Conservation (phyloP, 2,888 invertebrate genomes). For the Hydriomena furcata region DNA sequence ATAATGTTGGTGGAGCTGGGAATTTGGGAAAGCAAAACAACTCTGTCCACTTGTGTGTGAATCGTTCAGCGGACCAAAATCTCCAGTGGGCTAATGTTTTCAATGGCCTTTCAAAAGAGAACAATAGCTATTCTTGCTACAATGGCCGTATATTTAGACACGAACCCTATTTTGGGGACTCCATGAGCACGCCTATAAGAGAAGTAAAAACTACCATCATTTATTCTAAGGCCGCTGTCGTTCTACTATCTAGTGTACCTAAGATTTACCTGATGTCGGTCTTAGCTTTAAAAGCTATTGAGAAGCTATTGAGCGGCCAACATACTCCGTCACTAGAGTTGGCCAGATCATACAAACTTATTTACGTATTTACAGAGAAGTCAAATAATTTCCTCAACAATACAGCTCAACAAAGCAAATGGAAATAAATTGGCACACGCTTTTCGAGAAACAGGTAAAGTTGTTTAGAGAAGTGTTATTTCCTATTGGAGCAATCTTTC, state of each 20-base stretch:
- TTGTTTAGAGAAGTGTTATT: constrained; percentile 32
- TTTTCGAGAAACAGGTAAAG: constrained; percentile 32
- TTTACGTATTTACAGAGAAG: constrained; percentile 5
- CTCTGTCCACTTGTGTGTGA: constrained; percentile 42
- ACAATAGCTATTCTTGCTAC: constrained; percentile 45
- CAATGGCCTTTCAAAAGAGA: constrained; percentile 47
- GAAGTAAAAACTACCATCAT: background rate
- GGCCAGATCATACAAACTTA: too few relatives aligned
- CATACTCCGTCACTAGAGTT: background rate
- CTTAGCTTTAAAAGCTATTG: too few relatives aligned
- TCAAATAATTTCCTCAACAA: constrained; percentile 25
- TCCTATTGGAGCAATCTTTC: constrained; percentile 51
- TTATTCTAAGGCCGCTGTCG: background rate
- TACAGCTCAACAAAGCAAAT: constrained; percentile 24
- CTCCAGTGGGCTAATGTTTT: constrained; percentile 52
- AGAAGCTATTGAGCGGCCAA: too few relatives aligned
- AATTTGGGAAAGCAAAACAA: constrained; percentile 39
- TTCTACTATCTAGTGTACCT: too few relatives aligned
- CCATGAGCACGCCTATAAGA: background rate
- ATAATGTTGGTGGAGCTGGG: background rate
- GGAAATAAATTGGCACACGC: constrained; percentile 31
- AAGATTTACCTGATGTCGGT: too few relatives aligned
- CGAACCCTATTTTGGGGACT: constrained; percentile 14
- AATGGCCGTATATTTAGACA: constrained; percentile 20
- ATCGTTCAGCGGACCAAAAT: constrained; percentile 40